Evolutionary conservation across 2,888 invertebrate genomes (phyloP), one percentile per base, ranked within the genome.

Genomic region (Palloptera scutellata): DNA sequence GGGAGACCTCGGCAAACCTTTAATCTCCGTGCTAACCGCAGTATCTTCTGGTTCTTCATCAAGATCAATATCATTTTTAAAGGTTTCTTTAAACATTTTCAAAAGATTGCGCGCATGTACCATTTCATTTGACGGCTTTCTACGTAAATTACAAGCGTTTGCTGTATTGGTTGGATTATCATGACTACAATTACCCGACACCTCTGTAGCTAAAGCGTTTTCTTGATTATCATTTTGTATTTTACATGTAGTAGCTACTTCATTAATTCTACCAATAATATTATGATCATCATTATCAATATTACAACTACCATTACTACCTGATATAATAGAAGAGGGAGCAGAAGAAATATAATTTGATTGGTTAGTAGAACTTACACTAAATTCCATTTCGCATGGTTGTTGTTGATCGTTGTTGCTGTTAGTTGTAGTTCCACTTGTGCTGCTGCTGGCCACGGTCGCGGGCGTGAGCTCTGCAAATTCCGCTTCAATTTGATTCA

Each of bases 351-450:
- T 59, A 66, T 54, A 59, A 63, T 64, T 54, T 20, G 20, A 45
- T 68, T 76, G 75, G 81, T 81, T 81, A 81, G 81, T 81, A 79
- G 79, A 78, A 81, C 81, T 81, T 81, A 81, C 81, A 81, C 81
- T 81, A 81, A 81, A 80, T 79, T 81, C 81, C 80, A 81, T 81
- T 76, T 81, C 79, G 74, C 78, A 74, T 64, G 75, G 75, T 54
- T 55, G 73, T 61, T 73, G 71, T 73, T 73, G 70, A 71, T 67
- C 54, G 73, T 60, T 41, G 64, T 42, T 53, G 68, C 51, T 15
- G 55, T 40, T 17, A 57, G 40, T 17, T 48, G 53, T 20, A n/a
- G 68, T 43, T 19, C 52, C 45, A n/a, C 62, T 43, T 15, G 67
- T 61, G 3, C 69, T 20, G 60, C 54, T 51, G 72, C 12, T 45